Conservation (phyloP, 2,888 invertebrate genomes). For the Tyria jacobaeae region DNA sequence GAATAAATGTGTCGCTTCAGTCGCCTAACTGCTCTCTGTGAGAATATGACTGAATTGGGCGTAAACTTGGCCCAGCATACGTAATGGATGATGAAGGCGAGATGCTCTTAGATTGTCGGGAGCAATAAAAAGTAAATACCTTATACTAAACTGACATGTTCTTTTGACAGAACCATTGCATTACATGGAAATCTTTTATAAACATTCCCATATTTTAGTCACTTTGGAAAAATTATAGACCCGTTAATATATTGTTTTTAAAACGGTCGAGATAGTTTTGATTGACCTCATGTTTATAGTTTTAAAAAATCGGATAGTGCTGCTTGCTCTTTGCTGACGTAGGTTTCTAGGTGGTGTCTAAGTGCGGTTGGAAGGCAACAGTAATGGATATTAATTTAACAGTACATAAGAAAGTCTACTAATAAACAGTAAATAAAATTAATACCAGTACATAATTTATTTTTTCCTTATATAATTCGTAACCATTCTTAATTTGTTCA, state of each 20-base stretch:
- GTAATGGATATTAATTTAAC: too few species aligned
- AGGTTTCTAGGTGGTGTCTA: too few species aligned
- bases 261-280: too few species aligned
- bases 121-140: constrained; percentile 31
- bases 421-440: not conserved
- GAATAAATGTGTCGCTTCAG: constrained; percentile 73
- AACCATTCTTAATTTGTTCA: constrained; percentile 4
- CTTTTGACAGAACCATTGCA: not conserved
- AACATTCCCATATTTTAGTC: too few species aligned
- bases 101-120: constrained; percentile 31
- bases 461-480: constrained; percentile 9
- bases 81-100: constrained; percentile 34
- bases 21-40: constrained; percentile 52
- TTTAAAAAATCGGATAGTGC: too few species aligned
- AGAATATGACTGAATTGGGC: constrained; percentile 50
- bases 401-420: not conserved
- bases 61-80: constrained; percentile 42
- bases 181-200: not conserved
- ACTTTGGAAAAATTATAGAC: too few species aligned
- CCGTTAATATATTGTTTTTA: too few species aligned
- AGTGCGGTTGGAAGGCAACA: too few species aligned
- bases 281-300: too few species aligned
- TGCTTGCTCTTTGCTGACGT: too few species aligned
- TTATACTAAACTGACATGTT: constrained; percentile 15
- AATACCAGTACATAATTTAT: not conserved